A percentile compares a stretch with the other conserved stretches of the same genome.
Conservation (phyloP, 2,888 invertebrate species). For the Pandemis heparana region DNA sequence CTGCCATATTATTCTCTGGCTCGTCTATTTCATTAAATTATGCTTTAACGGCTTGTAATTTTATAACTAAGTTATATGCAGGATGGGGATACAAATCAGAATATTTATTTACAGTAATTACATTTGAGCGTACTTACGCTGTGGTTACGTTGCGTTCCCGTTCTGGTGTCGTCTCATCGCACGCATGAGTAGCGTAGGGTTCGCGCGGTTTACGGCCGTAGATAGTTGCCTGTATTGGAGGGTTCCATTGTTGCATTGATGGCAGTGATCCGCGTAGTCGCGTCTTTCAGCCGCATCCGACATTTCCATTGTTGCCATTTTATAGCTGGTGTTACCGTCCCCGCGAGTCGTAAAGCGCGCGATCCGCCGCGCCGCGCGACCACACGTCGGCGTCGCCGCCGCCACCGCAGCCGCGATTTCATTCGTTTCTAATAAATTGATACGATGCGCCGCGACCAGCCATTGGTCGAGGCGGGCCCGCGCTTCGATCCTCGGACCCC, state of each 20-base stretch:
- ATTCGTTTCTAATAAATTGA: constrained; percentile 85
- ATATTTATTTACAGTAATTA: constrained; percentile 49
- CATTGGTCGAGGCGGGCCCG: constrained; percentile 80
- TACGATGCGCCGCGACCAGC: constrained; percentile 68
- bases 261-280: constrained; percentile 79
- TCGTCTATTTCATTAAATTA: constrained; percentile 48
- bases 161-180: constrained; percentile 45
- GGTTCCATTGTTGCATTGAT: constrained; percentile 84
- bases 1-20: constrained; percentile 46
- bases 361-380: constrained; percentile 78
- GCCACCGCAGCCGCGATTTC: constrained; percentile 81
- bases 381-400: constrained; percentile 70
- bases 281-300: constrained; percentile 81
- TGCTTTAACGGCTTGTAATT: constrained; percentile 49
- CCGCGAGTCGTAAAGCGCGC: constrained; percentile 81
- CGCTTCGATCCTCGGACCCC: constrained; percentile 77
- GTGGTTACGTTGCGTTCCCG: constrained; percentile 28
- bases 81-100: constrained; percentile 27
- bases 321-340: constrained; percentile 84
- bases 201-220: constrained; percentile 69
- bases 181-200: constrained; percentile 60
- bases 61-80: constrained; percentile 36
- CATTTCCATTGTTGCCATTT: constrained; percentile 83
- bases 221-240: constrained; percentile 81
- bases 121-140: constrained; percentile 46